These are phyloP conservation scores for Scaptomyza parva DNA, from an alignment of 2,888 invertebrate species.

Conservation along the genomic window DNA sequence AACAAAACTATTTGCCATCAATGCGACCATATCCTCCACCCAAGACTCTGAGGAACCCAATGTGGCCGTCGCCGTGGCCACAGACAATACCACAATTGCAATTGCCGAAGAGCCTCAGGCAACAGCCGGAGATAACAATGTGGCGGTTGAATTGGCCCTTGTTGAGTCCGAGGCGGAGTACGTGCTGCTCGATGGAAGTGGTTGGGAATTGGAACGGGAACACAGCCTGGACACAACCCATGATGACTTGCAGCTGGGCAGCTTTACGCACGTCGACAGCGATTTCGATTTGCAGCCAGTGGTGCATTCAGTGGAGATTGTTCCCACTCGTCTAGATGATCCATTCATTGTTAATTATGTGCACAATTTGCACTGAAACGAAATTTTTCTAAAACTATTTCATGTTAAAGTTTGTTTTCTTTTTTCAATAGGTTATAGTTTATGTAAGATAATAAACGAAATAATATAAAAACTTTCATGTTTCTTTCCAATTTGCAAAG, in stretches of 20 bases:
- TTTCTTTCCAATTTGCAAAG: no score
- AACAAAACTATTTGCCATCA: conserved; percentile 67
- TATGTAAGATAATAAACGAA: conserved; percentile 7
- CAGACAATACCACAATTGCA: conserved; percentile 59
- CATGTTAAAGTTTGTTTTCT: conserved; percentile 49
- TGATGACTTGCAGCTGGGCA: conserved; percentile 73
- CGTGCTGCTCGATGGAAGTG: conserved; percentile 66
- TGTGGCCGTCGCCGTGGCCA: conserved; percentile 55
- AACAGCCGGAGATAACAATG: conserved; percentile 62
- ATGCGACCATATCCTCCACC: conserved; percentile 56
- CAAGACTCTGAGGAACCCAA: conserved; percentile 47
- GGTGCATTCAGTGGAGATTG: conserved; percentile 82
- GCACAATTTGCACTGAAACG: conserved; percentile 67
- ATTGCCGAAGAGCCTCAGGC: conserved; percentile 64
- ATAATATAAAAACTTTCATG: neutral
- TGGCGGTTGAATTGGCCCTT: conserved; percentile 59
- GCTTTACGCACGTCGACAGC: conserved; percentile 79
- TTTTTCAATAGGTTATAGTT: no score
- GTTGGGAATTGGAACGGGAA: conserved; percentile 8
- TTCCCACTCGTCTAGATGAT: conserved; percentile 78
- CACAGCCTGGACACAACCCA: conserved; percentile 37
- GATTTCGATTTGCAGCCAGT: conserved; percentile 80
- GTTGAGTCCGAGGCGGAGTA: conserved; percentile 76
- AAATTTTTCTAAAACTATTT: neutral
- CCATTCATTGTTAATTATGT: conserved; percentile 77